Evolutionary conservation across 2,113 vertebrate species (phyloP), one percentile per base, ranked within the genome.

Genomic region (Zapus hudsonius): DNA sequence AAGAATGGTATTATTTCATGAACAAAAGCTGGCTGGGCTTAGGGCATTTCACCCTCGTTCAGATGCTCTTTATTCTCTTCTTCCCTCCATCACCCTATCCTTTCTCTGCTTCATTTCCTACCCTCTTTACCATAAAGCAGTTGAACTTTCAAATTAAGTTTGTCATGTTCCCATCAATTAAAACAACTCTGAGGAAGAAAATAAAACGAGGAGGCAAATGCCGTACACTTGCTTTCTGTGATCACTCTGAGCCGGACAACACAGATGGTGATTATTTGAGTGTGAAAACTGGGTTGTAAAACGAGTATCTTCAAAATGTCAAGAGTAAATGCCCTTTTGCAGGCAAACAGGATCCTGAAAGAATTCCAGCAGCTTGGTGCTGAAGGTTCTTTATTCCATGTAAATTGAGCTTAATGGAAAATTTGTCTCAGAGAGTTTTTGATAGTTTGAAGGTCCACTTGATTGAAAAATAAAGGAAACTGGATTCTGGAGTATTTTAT

Each of bases 191-290:
- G 13, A 90, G 59, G 38, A 91, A 40, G 38, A 31, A 66, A 59
- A 7, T 25, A 29, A 52, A 63, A 31, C 0, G 17, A 69, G 82
- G n/a, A 6, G 38, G 55, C 47, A 75, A 69, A 74, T 29, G 87
- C 7, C 55, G 59, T 40, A 13, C 3, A 40, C 33, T 79, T 84
- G 36, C 13, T 84, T 69, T 76, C 80, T 33, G 0, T 22, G n/a
- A 83, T 92, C 19, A 27, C 85, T 92, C 84, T 40, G 72, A 57
- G 76, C 75, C 91, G 93, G 97, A 94, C 86, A 80, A 93, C 92
- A 87, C 97, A 97, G 96, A 96, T 96, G 96, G 96, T 80, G 91
- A 93, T 91, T 97, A 96, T 97, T 96, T 94, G 96, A 94, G 91
- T 96, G 95, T 89, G 84, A 95, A 96, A 97, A 96, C 87, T 94